Evolutionary conservation across 2,888 invertebrate species (phyloP), one percentile per base, ranked within the genome.

Genomic region (Theretra japonica): DNA sequence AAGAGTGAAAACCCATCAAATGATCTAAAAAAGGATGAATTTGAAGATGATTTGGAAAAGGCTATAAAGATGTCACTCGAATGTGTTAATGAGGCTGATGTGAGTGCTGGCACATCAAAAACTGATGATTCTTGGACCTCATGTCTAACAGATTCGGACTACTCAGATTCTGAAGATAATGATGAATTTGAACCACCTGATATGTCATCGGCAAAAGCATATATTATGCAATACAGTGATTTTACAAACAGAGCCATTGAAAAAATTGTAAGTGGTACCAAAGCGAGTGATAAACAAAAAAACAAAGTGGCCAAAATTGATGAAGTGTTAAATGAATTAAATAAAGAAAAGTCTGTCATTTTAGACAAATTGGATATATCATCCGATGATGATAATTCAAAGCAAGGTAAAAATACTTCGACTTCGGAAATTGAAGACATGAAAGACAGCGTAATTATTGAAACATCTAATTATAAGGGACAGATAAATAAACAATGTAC

Each of bases 171-270:
- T 62, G 95, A 95, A 72, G 94, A 94, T 74, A 89, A 88, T 79
- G 48, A 48, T 33, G 62, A 21, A 4, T 91, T 81, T 84, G 89
- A 81, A 82, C 88, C 84, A 70, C 87, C 90, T 71, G 89, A 93
- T 75, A 88, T 95, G 79, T 93, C 95, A 73, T 95, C 96, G 57
- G 97, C 97, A 3, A 95, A 96, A 83, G 94, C 95, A 56, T 97
- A 97, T 77, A 97, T 97, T 95, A 94, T 96, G 84, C 97, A 97
- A 87, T 96, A 97, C 80, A 97, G 96, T 80, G 97, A 96, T 74
- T 95, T 97, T 80, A 96, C 97, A 68, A 95, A 96, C 76, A 95
- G 95, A 75, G 96, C 97, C 83, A 96, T 98, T 74, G 89, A 94
- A 50, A 91, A 95, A 79, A 94, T 96, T 72, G 90, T 96, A 75